Conservation (phyloP, 2,888 invertebrate species). For the Stenotaenia linearis region DNA sequence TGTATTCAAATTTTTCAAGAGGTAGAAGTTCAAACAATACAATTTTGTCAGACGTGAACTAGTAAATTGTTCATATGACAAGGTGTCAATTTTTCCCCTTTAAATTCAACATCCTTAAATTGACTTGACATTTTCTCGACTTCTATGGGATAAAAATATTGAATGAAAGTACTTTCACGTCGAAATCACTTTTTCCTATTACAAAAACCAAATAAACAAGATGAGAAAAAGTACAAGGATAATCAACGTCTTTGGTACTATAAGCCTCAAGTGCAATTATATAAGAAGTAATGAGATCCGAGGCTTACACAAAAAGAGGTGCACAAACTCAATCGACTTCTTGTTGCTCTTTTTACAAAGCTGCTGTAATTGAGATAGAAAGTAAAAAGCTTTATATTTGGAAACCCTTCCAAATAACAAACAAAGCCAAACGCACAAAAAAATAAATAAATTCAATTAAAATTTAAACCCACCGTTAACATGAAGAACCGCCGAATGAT, state of each 20-base stretch:
- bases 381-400: neutral
- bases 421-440: conserved; percentile 58
- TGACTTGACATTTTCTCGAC: neutral
- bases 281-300: neutral
- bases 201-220: neutral
- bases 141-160: neutral
- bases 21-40: neutral
- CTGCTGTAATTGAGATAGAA: conserved; percentile 2
- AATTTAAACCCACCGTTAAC: conserved; percentile 34
- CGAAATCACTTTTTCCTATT: neutral
- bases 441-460: conserved; percentile 33
- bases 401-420: neutral
- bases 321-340: conserved; percentile 4
- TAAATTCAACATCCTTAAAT: neutral
- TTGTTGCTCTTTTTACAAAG: neutral
- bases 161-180: neutral
- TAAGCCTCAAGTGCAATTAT: conserved; percentile 16
- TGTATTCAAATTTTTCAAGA: neutral
- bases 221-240: neutral
- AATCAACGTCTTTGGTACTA: neutral
- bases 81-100: neutral
- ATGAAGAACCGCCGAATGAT: conserved; percentile 33
- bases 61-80: neutral
- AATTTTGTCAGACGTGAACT: neutral
- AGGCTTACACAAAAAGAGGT: neutral